phyloP scores from a whole-genome alignment of 2,888 invertebrate species.

The Andrena dorsata region DNA sequence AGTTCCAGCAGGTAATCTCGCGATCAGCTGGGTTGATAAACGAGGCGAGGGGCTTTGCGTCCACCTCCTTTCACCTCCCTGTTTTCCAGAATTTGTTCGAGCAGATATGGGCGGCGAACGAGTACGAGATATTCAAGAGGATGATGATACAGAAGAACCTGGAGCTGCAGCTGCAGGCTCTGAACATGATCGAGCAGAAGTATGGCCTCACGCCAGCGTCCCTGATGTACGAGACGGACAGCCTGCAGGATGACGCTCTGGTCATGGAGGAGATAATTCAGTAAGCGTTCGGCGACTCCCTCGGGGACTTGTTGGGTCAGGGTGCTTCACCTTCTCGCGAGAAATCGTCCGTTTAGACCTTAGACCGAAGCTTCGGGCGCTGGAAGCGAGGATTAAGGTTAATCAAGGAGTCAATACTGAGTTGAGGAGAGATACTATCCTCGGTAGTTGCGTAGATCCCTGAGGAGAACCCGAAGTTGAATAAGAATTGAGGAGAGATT shows the following conservation, averaged over 20 bases:
- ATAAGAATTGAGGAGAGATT: neutral
- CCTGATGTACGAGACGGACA: conserved; percentile 84
- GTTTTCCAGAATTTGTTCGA: conserved; percentile 87
- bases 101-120: conserved; percentile 97
- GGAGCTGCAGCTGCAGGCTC: conserved; percentile 94
- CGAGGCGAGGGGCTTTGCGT: neutral
- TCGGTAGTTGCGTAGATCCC: too few species aligned
- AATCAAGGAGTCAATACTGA: neutral
- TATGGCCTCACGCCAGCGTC: conserved; percentile 89
- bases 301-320: neutral
- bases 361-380: too few species aligned
- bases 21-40: neutral
- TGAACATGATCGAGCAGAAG: conserved; percentile 93
- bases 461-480: neutral
- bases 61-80: neutral
- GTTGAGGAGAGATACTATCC: neutral
- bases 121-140: conserved; percentile 94
- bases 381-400: too few species aligned
- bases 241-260: conserved; percentile 86
- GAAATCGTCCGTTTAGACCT: too few species aligned
- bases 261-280: conserved; percentile 88
- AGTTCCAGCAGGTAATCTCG: conserved; percentile 86
- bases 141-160: conserved; percentile 98
- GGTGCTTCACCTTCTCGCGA: too few species aligned
- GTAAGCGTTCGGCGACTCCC: conserved; percentile 80